Evolutionary conservation across 2,113 vertebrate species (phyloP).

Genomic region (Paradisaea rubra): DNA sequence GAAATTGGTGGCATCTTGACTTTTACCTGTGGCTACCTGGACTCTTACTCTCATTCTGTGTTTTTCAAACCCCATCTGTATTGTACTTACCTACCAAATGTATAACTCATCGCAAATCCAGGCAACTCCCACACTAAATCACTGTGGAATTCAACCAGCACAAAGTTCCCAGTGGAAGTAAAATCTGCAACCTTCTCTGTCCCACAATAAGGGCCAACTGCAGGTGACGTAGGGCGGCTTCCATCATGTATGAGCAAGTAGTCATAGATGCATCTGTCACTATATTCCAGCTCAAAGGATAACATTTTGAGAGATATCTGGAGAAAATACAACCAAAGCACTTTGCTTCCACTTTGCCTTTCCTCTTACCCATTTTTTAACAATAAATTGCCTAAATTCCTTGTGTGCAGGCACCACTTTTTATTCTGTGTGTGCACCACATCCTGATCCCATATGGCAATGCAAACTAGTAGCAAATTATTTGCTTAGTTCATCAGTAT

Average conservation of each 20-base stretch:
- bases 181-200: slow-evolving; percentile 22
- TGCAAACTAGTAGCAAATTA: neutral
- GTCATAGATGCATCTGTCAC: slow-evolving; percentile 44
- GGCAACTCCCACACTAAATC: slow-evolving; percentile 43
- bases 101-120: slow-evolving; percentile 48
- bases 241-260: slow-evolving; percentile 59
- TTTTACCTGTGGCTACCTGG: neutral
- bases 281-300: slow-evolving; percentile 59
- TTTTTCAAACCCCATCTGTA: neutral
- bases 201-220: slow-evolving; percentile 57
- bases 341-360: neutral
- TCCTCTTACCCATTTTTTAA: neutral
- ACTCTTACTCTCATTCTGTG: neutral
- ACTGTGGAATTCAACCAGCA: slow-evolving; percentile 62
- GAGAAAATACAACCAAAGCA: slow-evolving; percentile 18
- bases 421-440: neutral
- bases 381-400: neutral
- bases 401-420: neutral
- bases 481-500: neutral
- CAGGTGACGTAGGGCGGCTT: slow-evolving; percentile 32
- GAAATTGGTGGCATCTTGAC: neutral
- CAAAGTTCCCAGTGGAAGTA: slow-evolving; percentile 49
- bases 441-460: neutral
- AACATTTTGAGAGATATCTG: slow-evolving; percentile 49
- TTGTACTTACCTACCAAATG: slow-evolving; percentile 26